Evolutionary conservation across 2,797 vertebrate genomes (phyloP).

Genomic region (Lophotriccus pileatus): DNA sequence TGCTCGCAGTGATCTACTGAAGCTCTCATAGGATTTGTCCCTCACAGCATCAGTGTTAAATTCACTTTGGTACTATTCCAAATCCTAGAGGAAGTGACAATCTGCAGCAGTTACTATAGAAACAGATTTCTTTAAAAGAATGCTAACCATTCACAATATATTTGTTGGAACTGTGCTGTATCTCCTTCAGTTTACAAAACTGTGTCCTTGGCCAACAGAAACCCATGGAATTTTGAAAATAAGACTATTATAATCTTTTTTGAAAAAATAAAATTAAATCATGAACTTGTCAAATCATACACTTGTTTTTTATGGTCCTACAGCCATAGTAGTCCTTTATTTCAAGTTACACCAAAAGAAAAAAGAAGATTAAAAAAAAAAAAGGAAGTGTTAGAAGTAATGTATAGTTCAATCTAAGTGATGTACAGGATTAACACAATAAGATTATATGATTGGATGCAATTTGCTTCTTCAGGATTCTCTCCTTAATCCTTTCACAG

Average conservation of each 20-base stretch:
- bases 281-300: neutral
- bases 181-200: neutral
- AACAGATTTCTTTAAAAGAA: conserved; percentile 28
- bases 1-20: neutral
- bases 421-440: neutral
- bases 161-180: neutral
- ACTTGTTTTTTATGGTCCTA: neutral
- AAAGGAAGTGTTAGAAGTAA: neutral
- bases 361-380: neutral
- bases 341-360: neutral
- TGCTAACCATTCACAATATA: neutral
- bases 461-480: neutral
- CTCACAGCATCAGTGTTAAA: neutral
- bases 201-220: neutral
- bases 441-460: neutral
- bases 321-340: neutral
- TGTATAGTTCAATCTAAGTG: neutral
- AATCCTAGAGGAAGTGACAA: neutral
- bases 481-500: neutral
- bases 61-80: conserved; percentile 43
- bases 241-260: neutral
- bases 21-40: conserved; percentile 3
- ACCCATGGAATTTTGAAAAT: neutral
- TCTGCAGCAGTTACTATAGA: conserved; percentile 46
- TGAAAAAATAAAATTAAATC: neutral